These are phyloP conservation scores for Ischnura elegans DNA, from an alignment of 2,888 invertebrate genomes.

Conservation along the genomic window DNA sequence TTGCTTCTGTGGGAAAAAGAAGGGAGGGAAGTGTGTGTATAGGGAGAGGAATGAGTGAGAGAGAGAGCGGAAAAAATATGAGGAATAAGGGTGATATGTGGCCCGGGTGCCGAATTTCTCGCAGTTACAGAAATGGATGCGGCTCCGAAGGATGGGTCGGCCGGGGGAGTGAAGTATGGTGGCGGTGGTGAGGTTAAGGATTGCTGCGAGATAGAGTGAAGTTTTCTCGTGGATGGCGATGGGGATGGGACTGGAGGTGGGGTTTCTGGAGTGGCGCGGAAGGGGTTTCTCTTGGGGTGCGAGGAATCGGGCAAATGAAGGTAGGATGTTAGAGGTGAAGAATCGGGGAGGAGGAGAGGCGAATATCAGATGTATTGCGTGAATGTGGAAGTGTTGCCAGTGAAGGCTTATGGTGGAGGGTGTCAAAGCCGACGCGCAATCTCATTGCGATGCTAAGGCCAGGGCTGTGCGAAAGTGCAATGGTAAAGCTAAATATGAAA, in stretches of 20 bases:
- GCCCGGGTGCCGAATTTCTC: slow-evolving; percentile 65
- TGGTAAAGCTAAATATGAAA: not conserved
- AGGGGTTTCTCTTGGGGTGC: not conserved
- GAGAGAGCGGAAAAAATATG: not conserved
- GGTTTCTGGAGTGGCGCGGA: not conserved
- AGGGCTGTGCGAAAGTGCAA: not conserved
- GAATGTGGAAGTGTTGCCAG: not conserved
- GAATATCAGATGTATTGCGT: not conserved
- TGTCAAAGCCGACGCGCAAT: not conserved
- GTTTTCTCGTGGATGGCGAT: not conserved
- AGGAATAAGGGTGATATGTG: slow-evolving; percentile 63
- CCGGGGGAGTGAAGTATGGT: not conserved
- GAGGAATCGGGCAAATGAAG: not conserved
- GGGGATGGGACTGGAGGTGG: not conserved
- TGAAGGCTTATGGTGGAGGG: not conserved
- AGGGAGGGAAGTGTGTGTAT: not conserved
- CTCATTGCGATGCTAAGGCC: too few relatives aligned
- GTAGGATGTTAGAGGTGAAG: not conserved
- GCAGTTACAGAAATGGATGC: slow-evolving; percentile 67
- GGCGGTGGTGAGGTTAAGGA: not conserved
- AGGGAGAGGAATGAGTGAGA: too few relatives aligned
- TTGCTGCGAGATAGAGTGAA: slow-evolving; percentile 33
- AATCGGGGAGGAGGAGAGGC: not conserved
- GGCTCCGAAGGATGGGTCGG: slow-evolving; percentile 1
- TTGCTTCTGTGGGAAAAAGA: not conserved